Percentiles rank a stretch among this genome's conserved stretches.
Evolutionary conservation across 1,140 invertebrate species (phyloP).

Genomic region (Drosophila obscura): DNA sequence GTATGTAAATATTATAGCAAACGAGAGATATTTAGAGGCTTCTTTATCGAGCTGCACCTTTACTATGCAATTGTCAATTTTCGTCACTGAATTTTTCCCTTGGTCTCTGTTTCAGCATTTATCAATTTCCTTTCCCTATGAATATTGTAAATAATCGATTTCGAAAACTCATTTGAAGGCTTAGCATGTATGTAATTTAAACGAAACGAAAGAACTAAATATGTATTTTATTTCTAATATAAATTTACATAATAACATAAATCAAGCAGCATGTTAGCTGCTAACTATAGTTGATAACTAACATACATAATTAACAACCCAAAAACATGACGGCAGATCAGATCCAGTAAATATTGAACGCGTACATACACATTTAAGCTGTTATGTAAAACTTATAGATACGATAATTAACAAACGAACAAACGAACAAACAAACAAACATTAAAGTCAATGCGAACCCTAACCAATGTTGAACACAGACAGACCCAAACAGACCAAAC

Average conservation of each 20-base stretch:
- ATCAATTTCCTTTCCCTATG: constrained; percentile 24
- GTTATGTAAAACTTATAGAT: constrained; percentile 64
- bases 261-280: constrained; percentile 49
- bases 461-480: constrained; percentile 66
- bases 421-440: constrained; percentile 11
- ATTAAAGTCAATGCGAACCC: constrained; percentile 35
- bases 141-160: constrained; percentile 50
- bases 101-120: constrained; percentile 16
- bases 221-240: constrained; percentile 64
- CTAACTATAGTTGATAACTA: constrained; percentile 57
- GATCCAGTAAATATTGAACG: constrained; percentile 58
- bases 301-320: constrained; percentile 16
- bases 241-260: constrained; percentile 42
- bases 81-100: constrained; percentile 16
- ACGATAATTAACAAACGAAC: constrained; percentile 7
- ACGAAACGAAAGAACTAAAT: constrained; percentile 15
- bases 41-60: constrained; percentile 18
- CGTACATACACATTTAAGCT: constrained; percentile 47
- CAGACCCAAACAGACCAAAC: constrained; percentile 36
- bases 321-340: constrained; percentile 3
- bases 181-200: constrained; percentile 17
- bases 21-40: constrained; percentile 25
- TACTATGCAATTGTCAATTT: constrained; percentile 43
- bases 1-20: constrained; percentile 65
- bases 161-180: constrained; percentile 18